phyloP scores from a whole-genome alignment of 2,888 invertebrate species.

The Melieria picta region DNA sequence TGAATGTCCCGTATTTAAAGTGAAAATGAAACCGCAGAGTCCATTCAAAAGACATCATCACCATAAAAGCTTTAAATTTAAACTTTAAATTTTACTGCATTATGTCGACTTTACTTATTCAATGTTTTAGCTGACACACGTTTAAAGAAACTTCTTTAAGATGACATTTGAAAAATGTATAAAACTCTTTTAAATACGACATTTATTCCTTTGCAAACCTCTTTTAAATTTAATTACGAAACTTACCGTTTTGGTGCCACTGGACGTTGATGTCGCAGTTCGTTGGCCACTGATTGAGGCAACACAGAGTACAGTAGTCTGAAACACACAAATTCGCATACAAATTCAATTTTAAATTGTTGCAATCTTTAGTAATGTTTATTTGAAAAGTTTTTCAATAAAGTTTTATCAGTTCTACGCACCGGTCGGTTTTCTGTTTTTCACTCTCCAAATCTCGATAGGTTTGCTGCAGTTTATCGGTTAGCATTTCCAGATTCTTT shows the following conservation, averaged over 20 bases:
- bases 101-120: too few relatives aligned
- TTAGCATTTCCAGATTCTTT: slow-evolving; percentile 90
- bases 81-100: too few relatives aligned
- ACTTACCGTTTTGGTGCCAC: slow-evolving; percentile 85
- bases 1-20: too few relatives aligned
- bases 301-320: slow-evolving; percentile 94
- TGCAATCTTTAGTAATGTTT: slow-evolving; percentile 47
- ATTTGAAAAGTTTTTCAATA: slow-evolving; percentile 39
- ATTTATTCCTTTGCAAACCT: too few relatives aligned
- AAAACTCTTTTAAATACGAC: too few relatives aligned
- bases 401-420: slow-evolving; percentile 41
- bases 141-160: too few relatives aligned
- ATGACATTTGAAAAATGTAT: too few relatives aligned
- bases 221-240: not conserved
- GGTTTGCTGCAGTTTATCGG: slow-evolving; percentile 94
- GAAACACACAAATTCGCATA: slow-evolving; percentile 46
- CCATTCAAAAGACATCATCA: too few relatives aligned
- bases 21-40: too few relatives aligned
- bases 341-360: not conserved
- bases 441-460: slow-evolving; percentile 92
- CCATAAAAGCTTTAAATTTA: too few relatives aligned
- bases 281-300: slow-evolving; percentile 94
- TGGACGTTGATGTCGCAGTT: slow-evolving; percentile 89
- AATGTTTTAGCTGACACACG: too few relatives aligned
- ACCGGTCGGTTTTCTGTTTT: slow-evolving; percentile 96